Evolutionary conservation across 2,888 invertebrate genomes (phyloP).

Genomic region (Argynnis bischoffii): DNA sequence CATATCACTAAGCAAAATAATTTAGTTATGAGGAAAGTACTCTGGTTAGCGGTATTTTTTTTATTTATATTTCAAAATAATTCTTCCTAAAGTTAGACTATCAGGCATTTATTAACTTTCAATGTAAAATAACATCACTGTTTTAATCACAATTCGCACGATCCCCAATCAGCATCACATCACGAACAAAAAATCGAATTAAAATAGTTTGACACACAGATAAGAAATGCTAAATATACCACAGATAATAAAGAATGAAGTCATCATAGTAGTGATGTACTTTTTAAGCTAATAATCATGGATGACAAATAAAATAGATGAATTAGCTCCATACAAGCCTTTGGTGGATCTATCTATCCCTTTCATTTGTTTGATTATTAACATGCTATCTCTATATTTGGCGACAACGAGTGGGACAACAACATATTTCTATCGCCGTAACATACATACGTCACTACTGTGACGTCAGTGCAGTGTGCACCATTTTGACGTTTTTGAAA

Average conservation of each 20-base stretch:
- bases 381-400: too few relatives aligned
- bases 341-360: too few relatives aligned
- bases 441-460: too few relatives aligned
- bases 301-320: too few relatives aligned
- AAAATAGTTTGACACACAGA: conserved; percentile 19
- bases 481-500: too few relatives aligned
- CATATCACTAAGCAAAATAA: conserved; percentile 64
- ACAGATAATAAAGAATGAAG: conserved; percentile 4
- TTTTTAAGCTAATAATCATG: too few relatives aligned
- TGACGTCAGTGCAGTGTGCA: too few relatives aligned
- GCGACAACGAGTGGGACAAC: too few relatives aligned
- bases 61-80: conserved; percentile 10
- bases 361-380: too few relatives aligned
- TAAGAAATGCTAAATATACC: background rate
- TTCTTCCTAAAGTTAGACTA: background rate
- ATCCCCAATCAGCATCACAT: conserved; percentile 35
- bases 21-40: conserved; percentile 16
- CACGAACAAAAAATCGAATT: conserved; percentile 37
- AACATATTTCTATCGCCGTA: too few relatives aligned
- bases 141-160: conserved; percentile 29
- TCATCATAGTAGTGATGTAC: too few relatives aligned
- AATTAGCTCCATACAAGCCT: too few relatives aligned
- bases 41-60: background rate
- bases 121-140: conserved; percentile 24
- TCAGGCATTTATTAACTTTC: conserved; percentile 10